Conservation (phyloP, 2,113 vertebrate species). For the Phrynosoma platyrhinos region DNA sequence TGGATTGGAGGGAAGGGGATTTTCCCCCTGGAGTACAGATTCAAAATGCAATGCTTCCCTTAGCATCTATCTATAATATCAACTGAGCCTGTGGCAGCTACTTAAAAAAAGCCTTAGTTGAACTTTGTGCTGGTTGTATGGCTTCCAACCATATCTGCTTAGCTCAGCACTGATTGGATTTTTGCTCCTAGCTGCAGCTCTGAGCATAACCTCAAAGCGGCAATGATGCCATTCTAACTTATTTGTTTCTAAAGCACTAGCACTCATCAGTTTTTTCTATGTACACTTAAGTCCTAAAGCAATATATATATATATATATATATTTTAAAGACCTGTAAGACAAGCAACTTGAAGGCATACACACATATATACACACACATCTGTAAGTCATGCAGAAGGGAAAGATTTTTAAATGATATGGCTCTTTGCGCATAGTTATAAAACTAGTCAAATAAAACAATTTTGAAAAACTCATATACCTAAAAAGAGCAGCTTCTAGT, state of each 20-base stretch:
- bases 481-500: neutral
- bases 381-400: slow-evolving; percentile 1
- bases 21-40: neutral
- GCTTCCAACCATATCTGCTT: neutral
- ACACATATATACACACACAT: neutral
- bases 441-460: neutral
- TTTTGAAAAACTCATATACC: neutral
- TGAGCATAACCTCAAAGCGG: neutral
- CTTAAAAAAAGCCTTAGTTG: neutral
- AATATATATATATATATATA: neutral
- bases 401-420: slow-evolving; percentile 2
- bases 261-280: neutral
- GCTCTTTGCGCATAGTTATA: neutral
- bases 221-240: neutral
- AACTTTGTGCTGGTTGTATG: neutral
- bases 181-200: neutral
- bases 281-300: neutral
- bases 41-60: neutral
- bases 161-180: neutral
- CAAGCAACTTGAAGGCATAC: neutral
- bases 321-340: neutral
- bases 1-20: neutral
- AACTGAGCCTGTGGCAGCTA: neutral
- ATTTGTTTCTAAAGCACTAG: neutral
- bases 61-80: neutral